These are phyloP conservation scores for Polypedilum pembai DNA, from an alignment of 1,140 invertebrate species.

Conservation along the genomic window DNA sequence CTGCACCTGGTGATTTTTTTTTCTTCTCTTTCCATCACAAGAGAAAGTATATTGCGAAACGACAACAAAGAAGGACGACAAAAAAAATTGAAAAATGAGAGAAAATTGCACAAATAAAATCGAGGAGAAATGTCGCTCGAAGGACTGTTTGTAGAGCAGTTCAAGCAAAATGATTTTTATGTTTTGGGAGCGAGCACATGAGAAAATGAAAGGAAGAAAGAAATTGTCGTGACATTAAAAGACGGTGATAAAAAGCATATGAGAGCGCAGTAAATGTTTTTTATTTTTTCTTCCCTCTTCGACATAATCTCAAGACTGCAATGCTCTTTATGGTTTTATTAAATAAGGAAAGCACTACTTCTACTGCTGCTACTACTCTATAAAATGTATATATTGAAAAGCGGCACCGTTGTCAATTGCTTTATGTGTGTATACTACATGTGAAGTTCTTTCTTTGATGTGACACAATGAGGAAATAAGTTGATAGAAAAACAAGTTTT, in stretches of 20 bases:
- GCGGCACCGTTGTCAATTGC: neutral
- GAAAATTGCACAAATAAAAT: too few species aligned
- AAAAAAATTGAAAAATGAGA: too few species aligned
- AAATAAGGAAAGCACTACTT: neutral
- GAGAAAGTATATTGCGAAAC: too few species aligned
- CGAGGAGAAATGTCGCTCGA: neutral
- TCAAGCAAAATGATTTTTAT: neutral
- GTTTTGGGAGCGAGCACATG: neutral
- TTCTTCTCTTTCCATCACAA: neutral
- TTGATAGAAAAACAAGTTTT: neutral
- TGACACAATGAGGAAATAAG: neutral
- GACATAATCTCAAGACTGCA: constrained; percentile 21
- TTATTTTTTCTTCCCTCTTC: neutral
- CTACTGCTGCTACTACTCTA: neutral
- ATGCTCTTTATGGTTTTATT: constrained; percentile 19
- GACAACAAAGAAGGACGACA: too few species aligned
- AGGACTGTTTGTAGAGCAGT: neutral
- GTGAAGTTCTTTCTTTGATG: neutral
- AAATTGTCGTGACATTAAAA: neutral
- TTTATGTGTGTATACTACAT: neutral
- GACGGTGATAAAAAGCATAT: neutral
- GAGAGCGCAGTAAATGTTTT: neutral
- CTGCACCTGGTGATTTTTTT: constrained; percentile 22
- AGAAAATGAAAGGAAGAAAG: neutral
- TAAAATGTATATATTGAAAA: neutral